Evolutionary conservation across 2,113 vertebrate genomes (phyloP).

Genomic region (Pyrgilauda ruficollis): DNA sequence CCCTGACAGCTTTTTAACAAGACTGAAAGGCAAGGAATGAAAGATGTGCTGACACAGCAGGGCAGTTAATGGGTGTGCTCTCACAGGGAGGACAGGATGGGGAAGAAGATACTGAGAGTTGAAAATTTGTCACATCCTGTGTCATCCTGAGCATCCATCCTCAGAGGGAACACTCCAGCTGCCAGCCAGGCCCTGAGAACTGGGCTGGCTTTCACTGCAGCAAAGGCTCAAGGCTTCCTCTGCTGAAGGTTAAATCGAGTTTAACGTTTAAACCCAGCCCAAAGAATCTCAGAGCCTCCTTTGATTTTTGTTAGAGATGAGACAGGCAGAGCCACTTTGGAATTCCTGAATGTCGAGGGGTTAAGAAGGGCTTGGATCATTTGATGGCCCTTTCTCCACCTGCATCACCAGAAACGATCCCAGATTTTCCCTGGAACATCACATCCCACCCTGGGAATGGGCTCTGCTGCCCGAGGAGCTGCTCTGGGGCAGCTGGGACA

Average conservation of each 20-base stretch:
- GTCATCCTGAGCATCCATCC: background rate
- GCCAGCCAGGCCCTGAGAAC: background rate
- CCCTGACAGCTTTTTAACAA: background rate
- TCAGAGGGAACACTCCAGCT: background rate
- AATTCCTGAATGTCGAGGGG: accelerated
- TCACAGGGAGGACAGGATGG: background rate
- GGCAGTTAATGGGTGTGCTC: background rate
- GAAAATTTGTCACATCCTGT: background rate
- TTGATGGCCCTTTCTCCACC: background rate
- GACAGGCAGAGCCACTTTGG: background rate
- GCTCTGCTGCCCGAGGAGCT: background rate
- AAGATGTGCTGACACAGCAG: background rate
- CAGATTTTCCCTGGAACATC: background rate
- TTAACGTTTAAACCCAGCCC: background rate
- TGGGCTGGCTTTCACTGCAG: background rate
- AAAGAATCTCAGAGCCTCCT: background rate
- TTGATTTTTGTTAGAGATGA: background rate
- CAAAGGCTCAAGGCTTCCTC: background rate
- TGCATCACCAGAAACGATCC: background rate
- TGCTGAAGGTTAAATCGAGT: background rate
- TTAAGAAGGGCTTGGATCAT: background rate
- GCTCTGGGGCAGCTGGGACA: background rate
- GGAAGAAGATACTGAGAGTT: background rate
- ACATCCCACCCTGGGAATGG: accelerated
- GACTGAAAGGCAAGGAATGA: background rate